Evolutionary conservation across 2,797 vertebrate species (phyloP).

Genomic region (Liasis olivaceus): DNA sequence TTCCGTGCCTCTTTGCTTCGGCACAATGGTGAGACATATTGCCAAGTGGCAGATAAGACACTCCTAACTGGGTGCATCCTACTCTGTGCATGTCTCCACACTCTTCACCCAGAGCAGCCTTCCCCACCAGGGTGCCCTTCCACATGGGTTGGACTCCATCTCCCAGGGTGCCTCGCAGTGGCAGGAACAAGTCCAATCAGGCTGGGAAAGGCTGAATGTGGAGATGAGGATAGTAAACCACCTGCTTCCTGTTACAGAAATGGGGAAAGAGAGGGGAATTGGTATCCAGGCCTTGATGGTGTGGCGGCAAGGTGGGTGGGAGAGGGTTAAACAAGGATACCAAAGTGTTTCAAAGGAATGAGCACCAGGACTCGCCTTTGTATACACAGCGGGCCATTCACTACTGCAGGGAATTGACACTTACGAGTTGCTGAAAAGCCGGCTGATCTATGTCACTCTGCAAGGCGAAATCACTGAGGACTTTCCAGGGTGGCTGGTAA

Average conservation of each 20-base stretch:
- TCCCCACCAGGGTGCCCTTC: not conserved
- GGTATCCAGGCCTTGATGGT: not conserved
- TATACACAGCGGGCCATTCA: not conserved
- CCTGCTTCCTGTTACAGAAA: not conserved
- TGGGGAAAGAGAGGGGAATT: not conserved
- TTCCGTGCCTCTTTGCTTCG: not conserved
- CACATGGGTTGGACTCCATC: not conserved
- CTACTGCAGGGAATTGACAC: constrained; percentile 63
- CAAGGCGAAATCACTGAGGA: constrained; percentile 95
- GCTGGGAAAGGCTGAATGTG: not conserved
- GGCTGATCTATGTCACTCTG: constrained; percentile 98
- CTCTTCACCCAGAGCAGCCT: not conserved
- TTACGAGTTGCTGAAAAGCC: constrained; percentile 95
- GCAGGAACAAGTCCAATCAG: not conserved
- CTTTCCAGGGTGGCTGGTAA: constrained; percentile 97
- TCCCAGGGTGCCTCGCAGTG: not conserved
- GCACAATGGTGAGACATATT: not conserved
- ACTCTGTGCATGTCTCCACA: not conserved
- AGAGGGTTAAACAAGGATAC: not conserved
- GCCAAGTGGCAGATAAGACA: not conserved
- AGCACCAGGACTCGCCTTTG: not conserved
- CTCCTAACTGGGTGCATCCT: not conserved
- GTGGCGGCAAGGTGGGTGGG: not conserved
- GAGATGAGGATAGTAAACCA: not conserved
- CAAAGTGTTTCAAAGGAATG: not conserved